Evolutionary conservation across 2,888 invertebrate species (phyloP).

Genomic region (Polydrusus cervinus): DNA sequence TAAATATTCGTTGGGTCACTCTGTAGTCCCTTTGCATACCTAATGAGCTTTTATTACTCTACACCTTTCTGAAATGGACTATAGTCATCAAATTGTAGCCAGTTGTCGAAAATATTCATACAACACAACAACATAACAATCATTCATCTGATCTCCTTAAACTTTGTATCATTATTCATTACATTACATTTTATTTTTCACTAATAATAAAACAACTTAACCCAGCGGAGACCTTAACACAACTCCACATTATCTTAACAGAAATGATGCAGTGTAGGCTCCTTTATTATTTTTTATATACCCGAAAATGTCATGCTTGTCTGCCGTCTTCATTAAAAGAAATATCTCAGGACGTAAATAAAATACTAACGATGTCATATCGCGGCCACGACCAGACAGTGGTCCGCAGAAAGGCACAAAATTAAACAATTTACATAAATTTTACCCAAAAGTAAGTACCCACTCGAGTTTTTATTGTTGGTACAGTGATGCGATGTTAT

Average conservation of each 20-base stretch:
- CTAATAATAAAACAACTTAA: slow-evolving; percentile 23
- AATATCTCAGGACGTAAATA: slow-evolving; percentile 40
- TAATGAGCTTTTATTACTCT: too few species aligned
- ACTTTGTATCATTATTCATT: too few species aligned
- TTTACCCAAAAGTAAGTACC: slow-evolving; percentile 33
- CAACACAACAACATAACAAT: too few species aligned
- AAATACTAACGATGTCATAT: slow-evolving; percentile 42
- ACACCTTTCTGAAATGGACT: too few species aligned
- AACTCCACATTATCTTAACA: slow-evolving; percentile 31
- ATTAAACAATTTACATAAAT: slow-evolving; percentile 46
- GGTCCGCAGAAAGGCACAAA: slow-evolving; percentile 35
- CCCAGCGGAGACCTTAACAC: not conserved
- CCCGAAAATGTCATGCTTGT: slow-evolving; percentile 39
- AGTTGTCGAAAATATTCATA: too few species aligned
- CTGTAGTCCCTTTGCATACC: too few species aligned
- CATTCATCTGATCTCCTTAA: too few species aligned
- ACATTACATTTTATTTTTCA: too few species aligned
- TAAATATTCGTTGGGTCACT: too few species aligned
- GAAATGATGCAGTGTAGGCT: slow-evolving; percentile 34
- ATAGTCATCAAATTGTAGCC: too few species aligned
- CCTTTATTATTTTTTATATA: slow-evolving; percentile 41
- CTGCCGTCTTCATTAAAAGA: slow-evolving; percentile 41
- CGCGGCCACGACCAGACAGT: slow-evolving; percentile 34
- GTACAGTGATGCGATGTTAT: slow-evolving; percentile 17
- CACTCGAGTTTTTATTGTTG: slow-evolving; percentile 31